A percentile compares a stretch with the other conserved stretches of the same genome.
Conservation (phyloP, 2,888 invertebrate genomes). For the Drosophila peninsularis region DNA sequence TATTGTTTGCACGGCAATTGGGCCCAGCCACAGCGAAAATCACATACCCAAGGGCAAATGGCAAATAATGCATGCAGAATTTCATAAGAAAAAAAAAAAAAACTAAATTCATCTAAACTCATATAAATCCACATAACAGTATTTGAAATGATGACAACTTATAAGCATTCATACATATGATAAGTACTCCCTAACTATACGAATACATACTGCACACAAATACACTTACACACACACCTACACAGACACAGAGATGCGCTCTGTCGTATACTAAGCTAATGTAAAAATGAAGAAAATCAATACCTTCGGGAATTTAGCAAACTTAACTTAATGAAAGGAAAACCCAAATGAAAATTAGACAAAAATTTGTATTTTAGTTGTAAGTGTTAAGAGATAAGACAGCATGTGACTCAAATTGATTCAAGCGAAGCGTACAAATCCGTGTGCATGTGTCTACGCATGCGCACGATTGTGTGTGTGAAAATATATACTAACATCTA, state of each 20-base stretch:
- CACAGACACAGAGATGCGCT: constrained; percentile 5
- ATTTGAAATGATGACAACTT: constrained; percentile 10
- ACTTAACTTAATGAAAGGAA: constrained; percentile 1
- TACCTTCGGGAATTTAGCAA: constrained; percentile 20
- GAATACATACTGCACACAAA: constrained; percentile 10
- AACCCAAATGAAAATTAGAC: not conserved
- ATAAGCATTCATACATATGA: constrained; percentile 21
- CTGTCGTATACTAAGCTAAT: constrained; percentile 15
- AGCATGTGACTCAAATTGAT: constrained; percentile 39
- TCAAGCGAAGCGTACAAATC: constrained; percentile 12
- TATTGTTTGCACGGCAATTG: constrained; percentile 9
- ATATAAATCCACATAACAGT: constrained; percentile 5
- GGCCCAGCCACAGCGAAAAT: constrained; percentile 9
- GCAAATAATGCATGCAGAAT: not conserved
- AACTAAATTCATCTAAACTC: constrained; percentile 14
- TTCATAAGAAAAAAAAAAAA: not conserved
- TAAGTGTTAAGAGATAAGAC: constrained; percentile 20
- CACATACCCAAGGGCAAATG: not conserved
- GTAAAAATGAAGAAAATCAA: constrained; percentile 32
- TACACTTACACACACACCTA: not conserved
- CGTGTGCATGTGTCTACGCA: constrained; percentile 8
- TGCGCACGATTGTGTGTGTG: constrained; percentile 10
- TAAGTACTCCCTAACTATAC: constrained; percentile 19
- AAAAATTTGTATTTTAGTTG: constrained; percentile 23
- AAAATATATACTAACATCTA: constrained; percentile 5